A percentile compares a stretch with the other conserved stretches of the same genome.
Conservation (phyloP, 2,888 invertebrate genomes). For the Lepidocyrtoides sp. region DNA sequence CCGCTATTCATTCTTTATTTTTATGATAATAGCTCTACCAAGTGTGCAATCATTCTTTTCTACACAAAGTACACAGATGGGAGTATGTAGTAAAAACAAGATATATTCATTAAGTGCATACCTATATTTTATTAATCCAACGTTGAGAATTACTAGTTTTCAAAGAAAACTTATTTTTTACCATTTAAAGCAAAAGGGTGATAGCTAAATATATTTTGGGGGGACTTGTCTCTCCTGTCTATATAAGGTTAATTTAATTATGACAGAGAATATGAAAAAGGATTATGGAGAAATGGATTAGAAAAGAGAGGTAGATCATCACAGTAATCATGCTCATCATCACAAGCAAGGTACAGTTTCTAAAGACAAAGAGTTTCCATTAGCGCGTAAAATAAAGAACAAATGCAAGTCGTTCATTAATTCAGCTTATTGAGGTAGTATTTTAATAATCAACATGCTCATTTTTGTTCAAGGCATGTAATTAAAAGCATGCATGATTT, state of each 20-base stretch:
- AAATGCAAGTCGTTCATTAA: conserved; percentile 4
- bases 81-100: background rate
- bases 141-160: conserved; percentile 18
- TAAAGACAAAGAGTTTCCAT: conserved; percentile 29
- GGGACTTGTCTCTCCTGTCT: background rate
- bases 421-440: no score
- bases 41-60: background rate
- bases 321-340: background rate
- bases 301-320: background rate
- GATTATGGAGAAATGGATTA: conserved; percentile 25
- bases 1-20: background rate
- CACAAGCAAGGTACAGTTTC: no score
- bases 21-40: background rate
- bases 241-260: conserved; percentile 65
- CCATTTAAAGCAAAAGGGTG: conserved; percentile 50
- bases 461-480: conserved; percentile 14
- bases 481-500: conserved; percentile 14
- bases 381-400: background rate
- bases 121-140: conserved; percentile 5
- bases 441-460: conserved; percentile 19
- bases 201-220: conserved; percentile 45
- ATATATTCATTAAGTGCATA: background rate
- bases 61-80: background rate
- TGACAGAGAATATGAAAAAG: conserved; percentile 30
- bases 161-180: conserved; percentile 17